Evolutionary conservation across 1,140 invertebrate genomes (phyloP).

Genomic region (Teleopsis dalmanni): DNA sequence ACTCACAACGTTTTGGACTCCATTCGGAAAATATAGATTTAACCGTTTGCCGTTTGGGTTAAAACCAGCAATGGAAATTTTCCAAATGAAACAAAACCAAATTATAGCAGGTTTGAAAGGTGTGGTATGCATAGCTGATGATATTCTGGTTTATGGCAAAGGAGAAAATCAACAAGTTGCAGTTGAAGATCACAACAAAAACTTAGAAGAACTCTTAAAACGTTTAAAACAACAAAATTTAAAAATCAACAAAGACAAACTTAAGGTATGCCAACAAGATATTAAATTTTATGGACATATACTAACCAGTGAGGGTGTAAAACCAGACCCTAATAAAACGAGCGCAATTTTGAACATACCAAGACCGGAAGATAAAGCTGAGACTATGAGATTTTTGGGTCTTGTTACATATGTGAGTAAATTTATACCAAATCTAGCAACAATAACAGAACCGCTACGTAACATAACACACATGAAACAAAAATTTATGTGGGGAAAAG

Average conservation of each 20-base stretch:
- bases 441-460: slow-evolving; percentile 19
- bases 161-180: too few species aligned
- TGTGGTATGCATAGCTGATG: slow-evolving; percentile 37
- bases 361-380: slow-evolving; percentile 5
- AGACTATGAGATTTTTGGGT: slow-evolving; percentile 19
- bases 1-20: slow-evolving; percentile 18
- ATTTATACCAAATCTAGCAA: slow-evolving; percentile 36
- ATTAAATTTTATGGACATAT: slow-evolving; percentile 38
- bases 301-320: slow-evolving; percentile 23
- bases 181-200: background rate
- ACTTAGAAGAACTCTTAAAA: slow-evolving; percentile 21
- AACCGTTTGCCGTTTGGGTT: slow-evolving; percentile 40
- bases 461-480: slow-evolving; percentile 20
- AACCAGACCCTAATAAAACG: slow-evolving; percentile 16
- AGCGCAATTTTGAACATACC: background rate
- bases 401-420: slow-evolving; percentile 31
- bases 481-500: slow-evolving; percentile 20
- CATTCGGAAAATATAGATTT: slow-evolving; percentile 18
- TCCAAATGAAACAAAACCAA: slow-evolving; percentile 30
- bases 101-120: slow-evolving; percentile 35
- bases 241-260: slow-evolving; percentile 36
- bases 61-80: slow-evolving; percentile 35
- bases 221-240: slow-evolving; percentile 28
- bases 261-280: slow-evolving; percentile 24
- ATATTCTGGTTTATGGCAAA: slow-evolving; percentile 30